Percentiles rank a stretch among this genome's conserved stretches.
phyloP scores from a whole-genome alignment of 1,140 invertebrate genomes.

The Linepithema humile region DNA sequence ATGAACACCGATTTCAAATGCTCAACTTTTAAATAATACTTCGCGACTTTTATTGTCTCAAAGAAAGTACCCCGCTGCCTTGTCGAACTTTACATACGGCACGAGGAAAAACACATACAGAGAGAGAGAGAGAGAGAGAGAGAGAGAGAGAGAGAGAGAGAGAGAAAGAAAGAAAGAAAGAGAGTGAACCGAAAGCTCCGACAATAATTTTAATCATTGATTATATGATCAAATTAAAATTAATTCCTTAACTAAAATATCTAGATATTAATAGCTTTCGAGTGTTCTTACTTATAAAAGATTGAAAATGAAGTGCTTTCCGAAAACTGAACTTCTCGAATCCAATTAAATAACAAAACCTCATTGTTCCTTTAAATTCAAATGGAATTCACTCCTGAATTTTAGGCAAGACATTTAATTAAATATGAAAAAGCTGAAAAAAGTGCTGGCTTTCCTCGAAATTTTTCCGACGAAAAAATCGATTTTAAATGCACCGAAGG shows the following conservation, averaged over 20 bases:
- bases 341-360: constrained; percentile 30
- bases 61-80: background rate
- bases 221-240: background rate
- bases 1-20: background rate
- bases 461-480: background rate
- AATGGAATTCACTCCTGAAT: constrained; percentile 1
- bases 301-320: background rate
- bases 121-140: too few species aligned
- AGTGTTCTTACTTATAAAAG: background rate
- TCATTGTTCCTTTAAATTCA: constrained; percentile 24
- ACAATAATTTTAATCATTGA: background rate
- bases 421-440: constrained; percentile 19
- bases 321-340: background rate
- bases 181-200: background rate
- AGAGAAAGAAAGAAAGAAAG: background rate
- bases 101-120: too few species aligned
- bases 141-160: too few species aligned
- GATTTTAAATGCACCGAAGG: background rate
- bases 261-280: background rate
- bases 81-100: background rate
- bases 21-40: constrained; percentile 43
- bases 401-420: background rate
- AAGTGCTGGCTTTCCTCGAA: background rate
- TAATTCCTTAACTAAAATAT: background rate
- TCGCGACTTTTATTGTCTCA: constrained; percentile 15